phyloP scores from a whole-genome alignment of 2,113 vertebrate species.

The Tragulus kanchil region DNA sequence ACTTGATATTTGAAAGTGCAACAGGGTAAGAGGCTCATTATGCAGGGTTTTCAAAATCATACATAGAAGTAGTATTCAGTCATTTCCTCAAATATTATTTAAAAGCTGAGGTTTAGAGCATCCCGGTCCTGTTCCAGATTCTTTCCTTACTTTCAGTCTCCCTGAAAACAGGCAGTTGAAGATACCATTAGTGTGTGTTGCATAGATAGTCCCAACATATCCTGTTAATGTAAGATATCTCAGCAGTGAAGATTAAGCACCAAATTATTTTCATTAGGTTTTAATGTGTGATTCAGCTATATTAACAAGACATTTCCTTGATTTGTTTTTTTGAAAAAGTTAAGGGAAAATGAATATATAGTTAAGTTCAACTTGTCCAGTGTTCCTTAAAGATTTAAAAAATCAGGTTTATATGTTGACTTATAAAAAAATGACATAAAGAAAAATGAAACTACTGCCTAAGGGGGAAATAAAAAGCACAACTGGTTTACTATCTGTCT shows the following conservation, averaged over 20 bases:
- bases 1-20: neutral
- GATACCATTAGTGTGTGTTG: neutral
- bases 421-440: conserved; percentile 11
- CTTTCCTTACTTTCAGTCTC: conserved; percentile 68
- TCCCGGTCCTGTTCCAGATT: conserved; percentile 31
- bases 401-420: conserved; percentile 46
- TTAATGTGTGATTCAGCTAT: neutral
- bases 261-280: conserved; percentile 48
- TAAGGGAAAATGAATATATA: neutral
- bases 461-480: neutral
- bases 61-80: neutral
- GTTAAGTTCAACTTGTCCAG: neutral
- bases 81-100: conserved; percentile 46
- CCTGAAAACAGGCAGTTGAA: conserved; percentile 62
- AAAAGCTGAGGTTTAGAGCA: conserved; percentile 47
- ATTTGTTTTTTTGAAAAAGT: conserved; percentile 35
- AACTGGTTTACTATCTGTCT: conserved; percentile 51
- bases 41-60: conserved; percentile 4
- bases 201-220: neutral
- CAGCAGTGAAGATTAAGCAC: conserved; percentile 35
- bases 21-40: neutral
- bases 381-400: conserved; percentile 55
- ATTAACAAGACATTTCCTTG: neutral
- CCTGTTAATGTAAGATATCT: neutral
- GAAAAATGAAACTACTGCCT: neutral